Evolutionary conservation across 2,113 vertebrate species (phyloP).

Genomic region (Petaurus breviceps): DNA sequence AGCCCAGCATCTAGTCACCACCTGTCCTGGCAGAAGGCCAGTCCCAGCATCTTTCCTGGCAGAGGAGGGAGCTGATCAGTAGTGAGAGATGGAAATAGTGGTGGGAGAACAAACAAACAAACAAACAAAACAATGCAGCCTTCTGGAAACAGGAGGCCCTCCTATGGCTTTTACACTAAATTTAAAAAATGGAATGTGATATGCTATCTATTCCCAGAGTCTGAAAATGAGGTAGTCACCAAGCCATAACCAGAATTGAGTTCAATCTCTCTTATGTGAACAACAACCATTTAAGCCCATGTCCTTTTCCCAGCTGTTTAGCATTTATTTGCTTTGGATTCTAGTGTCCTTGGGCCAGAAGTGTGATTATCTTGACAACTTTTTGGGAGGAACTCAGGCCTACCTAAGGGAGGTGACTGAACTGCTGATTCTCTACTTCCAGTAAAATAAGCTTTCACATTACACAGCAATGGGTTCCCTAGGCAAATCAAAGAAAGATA

Average conservation of each 20-base stretch:
- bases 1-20: neutral
- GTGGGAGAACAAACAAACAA: neutral
- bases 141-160: neutral
- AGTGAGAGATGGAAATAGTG: neutral
- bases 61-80: neutral
- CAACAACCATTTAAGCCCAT: neutral
- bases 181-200: neutral
- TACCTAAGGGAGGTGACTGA: neutral
- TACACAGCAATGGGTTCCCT: conserved; percentile 34
- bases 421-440: neutral
- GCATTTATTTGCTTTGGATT: neutral
- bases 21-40: neutral
- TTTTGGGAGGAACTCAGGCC: neutral
- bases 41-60: neutral
- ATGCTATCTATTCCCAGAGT: neutral
- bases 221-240: neutral
- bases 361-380: neutral
- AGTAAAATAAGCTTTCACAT: neutral
- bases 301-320: neutral
- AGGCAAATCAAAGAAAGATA: conserved; percentile 74
- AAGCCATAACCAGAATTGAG: neutral
- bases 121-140: neutral
- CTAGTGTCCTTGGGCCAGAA: neutral
- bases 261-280: neutral
- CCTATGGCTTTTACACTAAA: neutral